phyloP scores from a whole-genome alignment of 2,113 vertebrate genomes.

The Pterocles gutturalis region DNA sequence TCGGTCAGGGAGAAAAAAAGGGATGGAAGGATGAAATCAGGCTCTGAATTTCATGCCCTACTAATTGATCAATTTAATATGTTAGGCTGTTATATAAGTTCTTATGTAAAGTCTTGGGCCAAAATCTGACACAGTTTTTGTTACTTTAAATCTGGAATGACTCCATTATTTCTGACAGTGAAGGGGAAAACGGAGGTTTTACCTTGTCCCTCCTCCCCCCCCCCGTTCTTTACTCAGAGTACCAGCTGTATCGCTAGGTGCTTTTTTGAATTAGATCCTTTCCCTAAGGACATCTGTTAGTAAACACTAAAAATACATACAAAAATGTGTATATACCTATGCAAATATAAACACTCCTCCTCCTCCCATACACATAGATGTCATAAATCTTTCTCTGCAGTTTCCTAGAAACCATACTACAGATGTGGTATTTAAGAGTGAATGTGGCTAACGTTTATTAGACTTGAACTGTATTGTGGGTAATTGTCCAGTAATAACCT shows the following conservation, averaged over 20 bases:
- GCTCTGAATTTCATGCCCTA: background rate
- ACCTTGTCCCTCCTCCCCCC: background rate
- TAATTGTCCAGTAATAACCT: constrained; percentile 83
- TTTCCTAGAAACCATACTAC: constrained; percentile 49
- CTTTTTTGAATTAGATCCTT: background rate
- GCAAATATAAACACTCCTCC: background rate
- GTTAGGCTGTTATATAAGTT: background rate
- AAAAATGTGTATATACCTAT: background rate
- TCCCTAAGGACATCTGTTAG: background rate
- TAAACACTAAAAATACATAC: background rate
- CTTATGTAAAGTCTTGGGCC: background rate
- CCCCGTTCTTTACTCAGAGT: background rate
- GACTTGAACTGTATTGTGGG: constrained; percentile 80
- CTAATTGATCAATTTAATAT: background rate
- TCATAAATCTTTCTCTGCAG: background rate
- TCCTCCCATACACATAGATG: background rate
- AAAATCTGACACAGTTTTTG: background rate
- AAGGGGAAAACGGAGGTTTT: background rate
- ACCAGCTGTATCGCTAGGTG: background rate
- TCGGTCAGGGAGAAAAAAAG: background rate
- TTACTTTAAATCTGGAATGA: background rate
- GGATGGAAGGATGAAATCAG: background rate
- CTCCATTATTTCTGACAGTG: background rate
- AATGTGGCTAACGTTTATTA: constrained; percentile 74
- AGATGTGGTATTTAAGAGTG: constrained; percentile 73